Evolutionary conservation across 2,113 vertebrate species (phyloP).

Genomic region (Ovis canadensis): DNA sequence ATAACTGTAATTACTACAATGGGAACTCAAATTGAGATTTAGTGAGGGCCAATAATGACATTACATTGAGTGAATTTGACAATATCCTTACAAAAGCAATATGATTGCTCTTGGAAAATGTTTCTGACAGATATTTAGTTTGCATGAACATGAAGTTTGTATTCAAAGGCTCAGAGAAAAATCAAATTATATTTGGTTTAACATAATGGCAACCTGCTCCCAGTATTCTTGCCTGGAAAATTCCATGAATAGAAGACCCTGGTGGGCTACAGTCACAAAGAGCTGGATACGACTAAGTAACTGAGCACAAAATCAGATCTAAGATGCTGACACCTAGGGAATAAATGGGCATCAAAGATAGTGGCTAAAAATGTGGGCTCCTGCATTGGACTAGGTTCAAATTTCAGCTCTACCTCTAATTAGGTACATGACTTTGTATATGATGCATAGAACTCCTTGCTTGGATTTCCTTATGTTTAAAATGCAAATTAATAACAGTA

Average conservation of each 20-base stretch:
- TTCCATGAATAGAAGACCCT: neutral
- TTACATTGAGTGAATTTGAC: neutral
- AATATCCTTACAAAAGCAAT: neutral
- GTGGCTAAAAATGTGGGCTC: neutral
- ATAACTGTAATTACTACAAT: neutral
- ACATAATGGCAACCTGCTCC: neutral
- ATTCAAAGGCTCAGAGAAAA: neutral
- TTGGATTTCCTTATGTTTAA: neutral
- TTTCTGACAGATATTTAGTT: neutral
- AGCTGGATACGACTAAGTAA: neutral
- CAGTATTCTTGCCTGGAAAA: neutral
- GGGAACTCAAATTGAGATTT: neutral
- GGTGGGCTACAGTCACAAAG: neutral
- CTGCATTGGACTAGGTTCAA: neutral
- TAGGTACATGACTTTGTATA: neutral
- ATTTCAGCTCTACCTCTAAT: neutral
- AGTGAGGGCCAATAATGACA: neutral
- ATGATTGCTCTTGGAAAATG: neutral
- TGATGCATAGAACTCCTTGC: neutral
- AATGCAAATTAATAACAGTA: neutral
- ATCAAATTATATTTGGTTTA: neutral
- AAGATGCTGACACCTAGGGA: neutral
- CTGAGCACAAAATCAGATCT: neutral
- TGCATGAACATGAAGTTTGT: neutral
- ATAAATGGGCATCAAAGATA: neutral